Conservation (phyloP, 2,888 invertebrate genomes). For the Drosophila neutralis region DNA sequence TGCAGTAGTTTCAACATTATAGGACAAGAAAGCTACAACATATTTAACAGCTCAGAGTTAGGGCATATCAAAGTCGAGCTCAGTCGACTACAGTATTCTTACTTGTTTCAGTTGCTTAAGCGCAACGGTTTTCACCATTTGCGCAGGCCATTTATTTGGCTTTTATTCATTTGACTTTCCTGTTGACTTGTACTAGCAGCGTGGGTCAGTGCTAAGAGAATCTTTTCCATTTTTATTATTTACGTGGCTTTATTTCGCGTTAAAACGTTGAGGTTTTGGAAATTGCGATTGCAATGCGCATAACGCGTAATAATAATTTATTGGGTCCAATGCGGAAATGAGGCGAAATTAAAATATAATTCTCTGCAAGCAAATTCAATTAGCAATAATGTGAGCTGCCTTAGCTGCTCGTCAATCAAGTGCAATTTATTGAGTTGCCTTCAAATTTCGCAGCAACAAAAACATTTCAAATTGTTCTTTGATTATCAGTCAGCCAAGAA, state of each 20-base stretch:
- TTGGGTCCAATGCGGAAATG: slow-evolving; percentile 17
- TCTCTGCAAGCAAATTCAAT: slow-evolving; percentile 13
- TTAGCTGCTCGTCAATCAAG: neutral
- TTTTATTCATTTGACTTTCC: slow-evolving; percentile 33
- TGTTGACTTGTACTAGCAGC: slow-evolving; percentile 7
- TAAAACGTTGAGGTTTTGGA: slow-evolving; percentile 22
- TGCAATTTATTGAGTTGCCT: slow-evolving; percentile 20
- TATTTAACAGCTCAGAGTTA: neutral
- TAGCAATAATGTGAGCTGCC: slow-evolving; percentile 10
- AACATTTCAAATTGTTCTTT: slow-evolving; percentile 22
- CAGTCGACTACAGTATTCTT: neutral
- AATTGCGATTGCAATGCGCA: slow-evolving; percentile 35
- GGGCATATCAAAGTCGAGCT: neutral
- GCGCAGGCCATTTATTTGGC: slow-evolving; percentile 52
- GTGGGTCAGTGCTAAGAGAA: slow-evolving; percentile 28
- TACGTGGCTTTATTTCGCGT: slow-evolving; percentile 51
- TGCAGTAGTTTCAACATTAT: neutral
- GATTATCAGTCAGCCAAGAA: slow-evolving; percentile 44
- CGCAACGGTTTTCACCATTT: slow-evolving; percentile 46
- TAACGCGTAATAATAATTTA: slow-evolving; percentile 46
- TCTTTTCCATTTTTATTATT: slow-evolving; percentile 47
- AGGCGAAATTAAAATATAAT: neutral
- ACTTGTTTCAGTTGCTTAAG: slow-evolving; percentile 33
- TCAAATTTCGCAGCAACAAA: slow-evolving; percentile 21
- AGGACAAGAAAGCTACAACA: no score